A percentile compares a stretch with the other conserved stretches of the same genome.
These are phyloP conservation scores for Ameiurus melas DNA, from an alignment of 2,113 vertebrate genomes.

Conservation along the genomic window DNA sequence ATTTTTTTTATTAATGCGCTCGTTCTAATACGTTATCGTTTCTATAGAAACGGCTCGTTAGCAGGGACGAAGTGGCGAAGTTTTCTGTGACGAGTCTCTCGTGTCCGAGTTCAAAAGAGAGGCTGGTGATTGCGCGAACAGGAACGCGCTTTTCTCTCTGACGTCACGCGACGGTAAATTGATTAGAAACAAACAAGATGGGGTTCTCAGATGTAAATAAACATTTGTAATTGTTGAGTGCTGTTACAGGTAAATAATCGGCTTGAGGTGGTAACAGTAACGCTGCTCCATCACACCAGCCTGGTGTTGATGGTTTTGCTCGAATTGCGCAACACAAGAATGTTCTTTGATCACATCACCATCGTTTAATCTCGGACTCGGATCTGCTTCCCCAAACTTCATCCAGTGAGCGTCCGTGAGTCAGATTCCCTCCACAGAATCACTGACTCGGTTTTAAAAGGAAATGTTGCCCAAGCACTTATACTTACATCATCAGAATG, in stretches of 20 bases:
- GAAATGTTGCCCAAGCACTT: not conserved
- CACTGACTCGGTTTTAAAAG: not conserved
- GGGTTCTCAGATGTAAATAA: not conserved
- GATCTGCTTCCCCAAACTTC: not conserved
- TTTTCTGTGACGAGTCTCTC: too few species aligned
- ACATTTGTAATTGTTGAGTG: not conserved
- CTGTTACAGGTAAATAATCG: not conserved
- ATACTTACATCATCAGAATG: not conserved
- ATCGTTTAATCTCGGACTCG: too few species aligned
- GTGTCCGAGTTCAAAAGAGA: too few species aligned
- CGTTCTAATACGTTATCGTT: not conserved
- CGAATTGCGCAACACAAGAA: not conserved
- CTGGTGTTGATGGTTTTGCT: not conserved
- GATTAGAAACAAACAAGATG: too few species aligned
- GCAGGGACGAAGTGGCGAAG: not conserved
- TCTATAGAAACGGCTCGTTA: not conserved
- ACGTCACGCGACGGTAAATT: not conserved
- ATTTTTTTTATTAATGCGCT: not conserved
- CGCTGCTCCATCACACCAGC: not conserved
- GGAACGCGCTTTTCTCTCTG: not conserved
- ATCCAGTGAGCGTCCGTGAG: not conserved
- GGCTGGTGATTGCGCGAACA: not conserved
- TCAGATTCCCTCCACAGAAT: not conserved
- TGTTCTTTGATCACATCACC: not conserved
- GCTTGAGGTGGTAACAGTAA: not conserved